Conservation (phyloP, 2,113 vertebrate genomes). For the Urocynchramus pylzowi region DNA sequence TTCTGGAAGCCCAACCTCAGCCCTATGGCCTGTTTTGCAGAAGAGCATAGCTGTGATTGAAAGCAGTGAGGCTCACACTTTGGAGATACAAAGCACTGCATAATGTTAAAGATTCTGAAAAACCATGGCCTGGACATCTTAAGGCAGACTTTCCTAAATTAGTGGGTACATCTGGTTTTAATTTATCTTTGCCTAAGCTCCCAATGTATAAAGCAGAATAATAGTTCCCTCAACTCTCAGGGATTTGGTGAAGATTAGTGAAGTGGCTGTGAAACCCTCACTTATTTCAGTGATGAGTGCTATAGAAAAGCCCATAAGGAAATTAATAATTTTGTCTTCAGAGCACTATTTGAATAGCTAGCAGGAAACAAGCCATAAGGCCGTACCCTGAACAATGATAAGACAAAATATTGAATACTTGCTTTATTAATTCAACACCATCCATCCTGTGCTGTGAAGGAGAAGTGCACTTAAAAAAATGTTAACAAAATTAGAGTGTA, state of each 20-base stretch:
- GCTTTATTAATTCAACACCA: constrained; percentile 51
- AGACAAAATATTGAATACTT: constrained; percentile 58
- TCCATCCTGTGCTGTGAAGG: constrained; percentile 17
- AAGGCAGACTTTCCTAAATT: constrained; percentile 31
- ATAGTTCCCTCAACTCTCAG: background rate
- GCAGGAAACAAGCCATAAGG: constrained; percentile 54
- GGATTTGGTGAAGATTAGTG: constrained; percentile 53
- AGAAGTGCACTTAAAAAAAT: constrained; percentile 43
- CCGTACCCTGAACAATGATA: constrained; percentile 42
- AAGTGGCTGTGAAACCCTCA: constrained; percentile 40
- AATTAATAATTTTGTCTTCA: constrained; percentile 65
- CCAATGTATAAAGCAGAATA: background rate
- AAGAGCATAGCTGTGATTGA: constrained; percentile 3
- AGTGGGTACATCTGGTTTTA: constrained; percentile 10
- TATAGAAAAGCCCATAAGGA: constrained; percentile 47
- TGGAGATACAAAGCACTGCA: constrained; percentile 6
- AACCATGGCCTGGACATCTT: constrained; percentile 5
- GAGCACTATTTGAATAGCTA: constrained; percentile 47
- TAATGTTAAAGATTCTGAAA: constrained; percentile 14
- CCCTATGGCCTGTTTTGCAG: background rate
- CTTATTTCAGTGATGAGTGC: constrained; percentile 47
- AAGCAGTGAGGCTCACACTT: background rate
- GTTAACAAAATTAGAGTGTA: constrained; percentile 30
- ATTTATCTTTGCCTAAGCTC: constrained; percentile 31
- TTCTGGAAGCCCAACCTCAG: background rate